A percentile compares a stretch with the other conserved stretches of the same genome.
Evolutionary conservation across 2,888 invertebrate species (phyloP).

Genomic region (Parnassius apollo): DNA sequence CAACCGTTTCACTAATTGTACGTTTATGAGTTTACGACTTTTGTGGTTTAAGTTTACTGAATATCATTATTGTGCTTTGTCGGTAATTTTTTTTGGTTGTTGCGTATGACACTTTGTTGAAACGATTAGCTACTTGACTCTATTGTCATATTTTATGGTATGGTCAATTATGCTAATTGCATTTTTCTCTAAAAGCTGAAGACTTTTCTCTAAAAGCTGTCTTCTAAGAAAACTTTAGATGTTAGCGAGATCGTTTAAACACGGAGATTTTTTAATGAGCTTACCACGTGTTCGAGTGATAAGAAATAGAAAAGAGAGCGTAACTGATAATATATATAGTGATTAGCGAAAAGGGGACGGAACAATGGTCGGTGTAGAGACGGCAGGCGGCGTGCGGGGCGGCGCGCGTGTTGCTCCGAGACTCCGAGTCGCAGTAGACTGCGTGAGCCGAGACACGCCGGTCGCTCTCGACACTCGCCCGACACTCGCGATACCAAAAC

Average conservation of each 20-base stretch:
- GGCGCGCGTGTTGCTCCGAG: constrained; percentile 77
- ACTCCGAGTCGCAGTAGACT: constrained; percentile 79
- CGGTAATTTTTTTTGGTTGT: constrained; percentile 44
- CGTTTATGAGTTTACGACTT: constrained; percentile 80
- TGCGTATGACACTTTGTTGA: constrained; percentile 4
- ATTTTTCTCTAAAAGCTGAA: neutral
- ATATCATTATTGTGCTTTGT: constrained; percentile 67
- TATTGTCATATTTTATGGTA: constrained; percentile 1
- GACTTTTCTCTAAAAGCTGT: neutral
- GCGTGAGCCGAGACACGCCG: constrained; percentile 85
- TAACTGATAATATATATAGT: constrained; percentile 80
- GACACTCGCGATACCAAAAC: constrained; percentile 66
- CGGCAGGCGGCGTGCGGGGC: constrained; percentile 79
- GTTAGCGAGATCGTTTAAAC: neutral
- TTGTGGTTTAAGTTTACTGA: constrained; percentile 75
- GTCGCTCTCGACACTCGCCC: constrained; percentile 65
- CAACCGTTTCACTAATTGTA: constrained; percentile 80
- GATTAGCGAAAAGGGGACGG: constrained; percentile 81
- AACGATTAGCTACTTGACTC: constrained; percentile 11
- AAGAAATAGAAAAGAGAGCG: constrained; percentile 74
- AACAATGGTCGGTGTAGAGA: constrained; percentile 68
- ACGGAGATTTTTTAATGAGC: constrained; percentile 4
- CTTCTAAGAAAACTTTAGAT: neutral
- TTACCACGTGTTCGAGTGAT: constrained; percentile 70
- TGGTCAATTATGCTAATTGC: neutral